These are phyloP conservation scores for Scylla paramamosain DNA, from an alignment of 1,140 invertebrate species.

Conservation along the genomic window DNA sequence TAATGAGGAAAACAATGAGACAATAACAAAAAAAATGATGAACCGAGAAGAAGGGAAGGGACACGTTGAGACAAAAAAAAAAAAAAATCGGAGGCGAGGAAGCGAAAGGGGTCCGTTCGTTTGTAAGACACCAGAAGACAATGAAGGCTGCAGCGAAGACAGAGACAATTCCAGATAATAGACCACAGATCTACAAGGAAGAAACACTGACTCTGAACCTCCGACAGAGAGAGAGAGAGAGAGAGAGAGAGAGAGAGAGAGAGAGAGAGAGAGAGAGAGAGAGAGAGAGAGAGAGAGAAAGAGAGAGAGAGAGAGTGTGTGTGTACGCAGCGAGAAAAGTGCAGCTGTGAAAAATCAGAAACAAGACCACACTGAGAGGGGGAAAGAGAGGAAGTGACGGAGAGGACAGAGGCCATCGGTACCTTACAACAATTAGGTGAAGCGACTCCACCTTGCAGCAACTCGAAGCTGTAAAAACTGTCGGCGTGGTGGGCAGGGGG, in stretches of 20 bases:
- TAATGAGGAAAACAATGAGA: not conserved
- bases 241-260: constrained; percentile 5
- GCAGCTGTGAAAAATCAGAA: too few relatives aligned
- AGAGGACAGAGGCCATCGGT: not conserved
- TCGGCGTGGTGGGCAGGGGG: not conserved
- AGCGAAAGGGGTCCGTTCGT: not conserved
- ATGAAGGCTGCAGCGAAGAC: too few relatives aligned
- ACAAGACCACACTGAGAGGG: not conserved
- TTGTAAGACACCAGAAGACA: too few relatives aligned
- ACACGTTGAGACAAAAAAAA: not conserved
- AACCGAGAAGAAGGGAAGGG: not conserved
- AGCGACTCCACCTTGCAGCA: constrained; percentile 34
- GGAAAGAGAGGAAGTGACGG: not conserved
- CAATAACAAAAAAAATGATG: not conserved
- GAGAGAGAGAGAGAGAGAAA: not conserved
- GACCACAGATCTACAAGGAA: too few relatives aligned
- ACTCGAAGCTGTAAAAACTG: constrained; percentile 26
- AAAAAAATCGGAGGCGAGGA: not conserved
- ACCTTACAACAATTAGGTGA: constrained; percentile 24
- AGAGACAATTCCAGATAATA: too few relatives aligned
- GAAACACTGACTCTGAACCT: too few relatives aligned
- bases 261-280: not conserved
- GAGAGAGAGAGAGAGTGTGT: not conserved
- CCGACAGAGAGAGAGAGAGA: not conserved
- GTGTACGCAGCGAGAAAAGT: too few relatives aligned